These are phyloP conservation scores for Prunella strophiata DNA, from an alignment of 2,797 vertebrate genomes.

Conservation along the genomic window DNA sequence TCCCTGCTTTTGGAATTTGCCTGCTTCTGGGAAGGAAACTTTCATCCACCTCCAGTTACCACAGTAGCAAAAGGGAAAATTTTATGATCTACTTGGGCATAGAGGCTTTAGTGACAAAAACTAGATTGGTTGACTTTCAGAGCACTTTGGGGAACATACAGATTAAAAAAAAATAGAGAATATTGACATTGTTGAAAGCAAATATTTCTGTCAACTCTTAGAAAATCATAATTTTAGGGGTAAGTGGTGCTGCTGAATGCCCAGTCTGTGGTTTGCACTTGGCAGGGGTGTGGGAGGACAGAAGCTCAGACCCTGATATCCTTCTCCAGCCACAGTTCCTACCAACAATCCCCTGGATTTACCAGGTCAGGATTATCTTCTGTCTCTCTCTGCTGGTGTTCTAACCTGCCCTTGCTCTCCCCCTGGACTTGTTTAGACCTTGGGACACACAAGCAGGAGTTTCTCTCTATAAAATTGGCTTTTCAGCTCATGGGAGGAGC, in stretches of 20 bases:
- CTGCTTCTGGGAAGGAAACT: background rate
- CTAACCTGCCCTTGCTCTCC: background rate
- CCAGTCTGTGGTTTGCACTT: background rate
- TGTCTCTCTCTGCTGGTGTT: background rate
- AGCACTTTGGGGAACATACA: background rate
- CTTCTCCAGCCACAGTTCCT: background rate
- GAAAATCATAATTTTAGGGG: background rate
- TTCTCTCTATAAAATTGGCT: background rate
- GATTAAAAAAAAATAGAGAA: background rate
- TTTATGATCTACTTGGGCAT: rapidly evolving
- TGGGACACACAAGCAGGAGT: background rate
- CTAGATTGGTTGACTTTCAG: background rate
- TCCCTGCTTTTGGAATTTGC: background rate
- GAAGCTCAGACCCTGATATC: background rate
- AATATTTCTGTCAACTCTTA: background rate
- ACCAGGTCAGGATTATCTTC: background rate
- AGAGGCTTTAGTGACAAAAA: background rate
- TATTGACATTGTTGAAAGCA: background rate
- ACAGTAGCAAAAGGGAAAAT: background rate
- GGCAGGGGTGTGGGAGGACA: background rate
- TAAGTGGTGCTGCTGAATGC: background rate
- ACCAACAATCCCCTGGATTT: background rate
- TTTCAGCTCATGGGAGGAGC: background rate
- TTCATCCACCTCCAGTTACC: background rate
- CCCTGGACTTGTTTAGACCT: background rate